Evolutionary conservation across 2,113 vertebrate genomes (phyloP), one percentile per base, ranked within the genome.

Genomic region (Corythornis cristatus): DNA sequence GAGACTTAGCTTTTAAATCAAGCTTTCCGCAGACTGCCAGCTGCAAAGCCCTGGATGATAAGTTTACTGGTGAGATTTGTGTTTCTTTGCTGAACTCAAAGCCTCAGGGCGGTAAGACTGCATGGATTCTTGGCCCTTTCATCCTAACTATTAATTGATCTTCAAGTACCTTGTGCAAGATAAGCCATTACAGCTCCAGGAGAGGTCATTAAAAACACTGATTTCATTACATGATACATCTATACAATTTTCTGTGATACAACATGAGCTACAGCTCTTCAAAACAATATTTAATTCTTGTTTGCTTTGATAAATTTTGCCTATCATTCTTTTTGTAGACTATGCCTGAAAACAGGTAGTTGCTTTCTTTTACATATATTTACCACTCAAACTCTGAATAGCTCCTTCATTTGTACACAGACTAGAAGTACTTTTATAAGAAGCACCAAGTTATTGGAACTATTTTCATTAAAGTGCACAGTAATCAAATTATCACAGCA

Each of bases 21-120:
- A 89, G 82, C 68, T 91, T 94, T 93, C 82, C 89, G 77, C 81
- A 87, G 91, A 56, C 75, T 91, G 87, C 92, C 94, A 96, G 89
- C 79, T 91, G 85, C 81, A 93, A 67, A 94, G 71, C 51, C n/a
- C 58, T 76, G 66, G 42, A 88, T 89, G 94, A 95, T 91, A 94
- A 94, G 78, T 93, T 95, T 88, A 84, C 77, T 87, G 90, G 86
- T 20, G 3, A 92, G 60, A 73, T 73, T 74, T 89, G 56, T 85
- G 61, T 61, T 89, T 93, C 94, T 92, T 70, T 76, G 56, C 89
- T 94, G 91, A 89, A 93, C 81, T 89, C 43, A 35, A 58, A 89
- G 91, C 93, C 91, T 85, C 72, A 8, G 75, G 89, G 94, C 0
- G 0, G 40, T 73, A 83, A 94, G 78, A 62, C 0, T 0, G 43